Evolutionary conservation across 2,797 vertebrate genomes (phyloP).

Genomic region (Poeciliopsis paucimaculata): DNA sequence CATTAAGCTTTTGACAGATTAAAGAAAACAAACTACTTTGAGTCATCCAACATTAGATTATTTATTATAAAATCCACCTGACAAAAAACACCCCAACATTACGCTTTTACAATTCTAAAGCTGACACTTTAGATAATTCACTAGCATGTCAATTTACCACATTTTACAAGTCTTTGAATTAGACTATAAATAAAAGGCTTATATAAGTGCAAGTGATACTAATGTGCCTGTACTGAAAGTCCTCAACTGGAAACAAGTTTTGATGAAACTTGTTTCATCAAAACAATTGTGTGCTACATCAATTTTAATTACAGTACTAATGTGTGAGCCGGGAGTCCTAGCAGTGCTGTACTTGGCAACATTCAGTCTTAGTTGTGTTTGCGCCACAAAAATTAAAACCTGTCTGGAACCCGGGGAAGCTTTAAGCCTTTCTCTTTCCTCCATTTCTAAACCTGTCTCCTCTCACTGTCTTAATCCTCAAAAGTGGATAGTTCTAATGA

Average conservation of each 20-base stretch:
- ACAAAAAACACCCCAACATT: not conserved
- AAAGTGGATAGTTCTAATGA: not conserved
- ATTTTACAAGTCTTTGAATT: not conserved
- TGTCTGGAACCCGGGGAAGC: not conserved
- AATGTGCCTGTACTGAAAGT: not conserved
- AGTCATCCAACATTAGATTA: not conserved
- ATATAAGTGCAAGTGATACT: not conserved
- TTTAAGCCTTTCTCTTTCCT: not conserved
- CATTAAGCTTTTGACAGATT: not conserved
- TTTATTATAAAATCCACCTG: not conserved
- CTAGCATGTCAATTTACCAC: not conserved
- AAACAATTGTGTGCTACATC: too few species aligned
- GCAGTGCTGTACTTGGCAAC: not conserved
- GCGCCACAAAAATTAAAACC: not conserved
- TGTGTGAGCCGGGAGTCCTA: not conserved
- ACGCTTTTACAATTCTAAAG: not conserved
- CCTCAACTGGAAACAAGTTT: not conserved
- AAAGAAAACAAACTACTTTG: not conserved
- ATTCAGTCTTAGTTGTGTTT: not conserved
- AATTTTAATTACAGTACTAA: not conserved
- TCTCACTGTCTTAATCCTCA: slow-evolving; percentile 2
- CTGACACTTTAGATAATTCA: not conserved
- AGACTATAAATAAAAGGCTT: not conserved
- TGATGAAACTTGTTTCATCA: too few species aligned
- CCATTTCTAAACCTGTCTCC: not conserved